Base-by-base conservation (phyloP, 1,140 invertebrate species). In the Procambarus clarkii region DNA sequence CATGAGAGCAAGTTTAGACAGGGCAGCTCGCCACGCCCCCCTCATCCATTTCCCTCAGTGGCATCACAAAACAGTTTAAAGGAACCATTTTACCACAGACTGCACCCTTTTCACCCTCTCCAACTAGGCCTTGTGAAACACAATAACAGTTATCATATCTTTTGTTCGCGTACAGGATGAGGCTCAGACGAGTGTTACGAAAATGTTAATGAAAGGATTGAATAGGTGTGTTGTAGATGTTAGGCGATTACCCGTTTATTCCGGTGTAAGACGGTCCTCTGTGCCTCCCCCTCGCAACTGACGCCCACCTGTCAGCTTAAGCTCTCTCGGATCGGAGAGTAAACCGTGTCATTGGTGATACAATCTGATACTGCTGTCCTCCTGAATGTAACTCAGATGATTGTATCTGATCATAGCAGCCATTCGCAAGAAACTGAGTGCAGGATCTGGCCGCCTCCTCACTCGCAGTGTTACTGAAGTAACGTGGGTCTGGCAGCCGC, bases 351-450 rank as follows among this genome's bases (percentile, higher is more conserved):
- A 89, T 54, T 45, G 79, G 60, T 50, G 87, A 89, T 89, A 89
- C 7, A 82, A 89, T 89, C 79, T 71, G 64, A 77, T 44, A 24
- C 79, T 60, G 58, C 58, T 54, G 80, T 82, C 87, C 87, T 54
- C 78, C 83, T 89, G 79, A 89, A 81, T 89, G 79, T 89, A 89
- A 82, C 79, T 89, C 76, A 79, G 46, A 45, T 74, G 87, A 89
- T 89, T 48, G n/a, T 89, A 82, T 81, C 87, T 83, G 21, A 24
- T 81, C 34, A 18, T 54, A 54, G 87, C 58, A 89, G 44, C 46
- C 87, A 83, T 83, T 89, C 78, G 83, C 7, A 24, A 83, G 69
- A 50, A 87, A 60, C 78, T 87, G 50, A 87, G 50, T 24, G 64
- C 24, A 74, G 69, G 24, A 71, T 7, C 24, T n/a, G 80, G 54